Base-by-base conservation (phyloP, 2,113 vertebrate genomes). In the Phylloscopus whistleri region DNA sequence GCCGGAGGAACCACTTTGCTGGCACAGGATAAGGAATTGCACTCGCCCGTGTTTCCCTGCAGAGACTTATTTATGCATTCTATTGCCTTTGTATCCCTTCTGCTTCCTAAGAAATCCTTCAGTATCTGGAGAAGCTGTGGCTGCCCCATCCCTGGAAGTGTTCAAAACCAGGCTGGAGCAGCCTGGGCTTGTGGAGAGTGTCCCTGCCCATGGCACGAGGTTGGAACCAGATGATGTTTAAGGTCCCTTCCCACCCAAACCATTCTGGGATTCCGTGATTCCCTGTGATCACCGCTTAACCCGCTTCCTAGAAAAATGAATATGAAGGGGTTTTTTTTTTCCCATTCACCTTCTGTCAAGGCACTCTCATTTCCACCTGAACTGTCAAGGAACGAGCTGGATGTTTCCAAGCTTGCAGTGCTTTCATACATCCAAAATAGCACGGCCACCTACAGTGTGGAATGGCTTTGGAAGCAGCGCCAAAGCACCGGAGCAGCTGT, bases 401-500 rank as follows among this genome's bases (percentile, higher is more conserved):
- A 76, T 94, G 80, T 92, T 93, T 91, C 75, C 91, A 94, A 90
- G 68, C 56, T 3, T 23, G 58, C 63, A 9, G 37, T 23, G 75
- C 69, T 92, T 55, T 60, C 79, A 16, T 55, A 44, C 31, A 33
- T 74, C 82, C 37, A 19, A 59, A 80, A 77, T 37, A 87, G 85
- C 26, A 7, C 3, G 78, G 91, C 89, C 91, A 93, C 95, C 94
- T 90, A 83, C 93, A 20, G 48, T 9, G 21, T 37, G n/a, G 30
- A 64, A 1, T 14, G 58, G 70, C 78, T 87, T 46, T 39, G 94
- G 56, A 58, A 80, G 94, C 67, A 18, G 62, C 14, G 37, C 77
- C 96, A 64, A 51, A 35, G 18, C 69, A 44, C 27, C 2, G 13
- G 9, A 46, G 90, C 87, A 88, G 78, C 90, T 84, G 73, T 72